These are phyloP conservation scores for Gnatocerus cornutus DNA, from an alignment of 2,888 invertebrate genomes.

Conservation along the genomic window DNA sequence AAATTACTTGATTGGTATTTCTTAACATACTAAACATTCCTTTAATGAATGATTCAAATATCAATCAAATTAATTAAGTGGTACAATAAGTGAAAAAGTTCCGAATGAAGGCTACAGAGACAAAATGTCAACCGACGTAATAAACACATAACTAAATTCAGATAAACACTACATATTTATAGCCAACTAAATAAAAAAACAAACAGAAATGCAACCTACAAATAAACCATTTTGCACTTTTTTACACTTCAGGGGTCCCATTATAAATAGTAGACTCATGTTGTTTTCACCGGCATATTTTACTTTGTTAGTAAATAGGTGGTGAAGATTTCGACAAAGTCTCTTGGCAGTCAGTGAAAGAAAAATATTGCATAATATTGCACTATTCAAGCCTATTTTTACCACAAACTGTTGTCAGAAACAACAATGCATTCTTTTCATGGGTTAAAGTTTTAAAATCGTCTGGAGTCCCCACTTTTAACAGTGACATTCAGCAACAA, in stretches of 20 bases:
- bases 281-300: background rate
- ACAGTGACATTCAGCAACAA: background rate
- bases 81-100: slow-evolving; percentile 22
- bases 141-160: slow-evolving; percentile 5
- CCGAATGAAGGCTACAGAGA: slow-evolving; percentile 20
- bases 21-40: slow-evolving; percentile 35
- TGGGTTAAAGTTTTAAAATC: too few relatives aligned
- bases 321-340: background rate
- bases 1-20: slow-evolving; percentile 38
- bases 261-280: background rate
- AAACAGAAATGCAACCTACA: too few relatives aligned
- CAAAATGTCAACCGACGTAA: slow-evolving; percentile 15
- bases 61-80: slow-evolving; percentile 38
- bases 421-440: background rate
- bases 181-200: background rate
- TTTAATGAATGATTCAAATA: slow-evolving; percentile 31
- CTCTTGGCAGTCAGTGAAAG: slow-evolving; percentile 6
- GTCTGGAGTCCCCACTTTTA: background rate
- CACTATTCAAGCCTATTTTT: background rate
- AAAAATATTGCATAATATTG: slow-evolving; percentile 7
- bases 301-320: slow-evolving; percentile 6
- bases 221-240: too few relatives aligned
- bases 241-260: too few relatives aligned
- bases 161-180: background rate
- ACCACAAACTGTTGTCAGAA: background rate